Base-by-base conservation (phyloP, 2,888 invertebrate genomes). In the Elysia crispata region DNA sequence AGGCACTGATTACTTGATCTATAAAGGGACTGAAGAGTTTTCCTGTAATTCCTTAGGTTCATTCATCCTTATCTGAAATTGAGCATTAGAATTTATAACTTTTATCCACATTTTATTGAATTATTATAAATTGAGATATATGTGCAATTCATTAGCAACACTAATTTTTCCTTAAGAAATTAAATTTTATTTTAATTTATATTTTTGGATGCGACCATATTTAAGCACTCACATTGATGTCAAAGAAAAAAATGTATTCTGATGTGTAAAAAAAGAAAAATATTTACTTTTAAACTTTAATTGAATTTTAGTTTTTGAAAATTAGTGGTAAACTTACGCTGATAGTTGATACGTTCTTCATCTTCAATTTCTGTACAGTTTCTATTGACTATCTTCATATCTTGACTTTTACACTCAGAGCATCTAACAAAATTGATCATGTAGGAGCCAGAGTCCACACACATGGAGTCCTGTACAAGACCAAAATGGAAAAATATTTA, bases 361-460 rank as follows among this genome's bases (percentile, higher is more conserved):
- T 86, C 87, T 69, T 88, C 87, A 57, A 86, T 83, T 67, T 86
- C 87, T 25, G 83, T 81, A 62, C 80, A 80, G 8, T 80, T 74
- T 77, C 86, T 82, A 81, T 90, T 88, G 20, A 82, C 82, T 49
- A 86, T 81, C 33, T 81, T 78, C 0, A 90, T 54, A 23, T 74
- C 79, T 41, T 85, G 86, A 41, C 82, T 84, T 13, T 87, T 82
- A 83, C 91, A 91, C 33, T 87, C 75, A 25, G 80, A 77, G 83
- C 91, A 91, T 15, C 86, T 86, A 31, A 82, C 81, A 83, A 85
- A 90, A 81, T 91, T 90, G 67, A 86, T 69, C 83, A 90, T 83
- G 79, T 89, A 90, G 8, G 89, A 87, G 20, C 91, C 91, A 76
- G 82, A 88, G 57, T 91, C 91, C 18, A 90, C 79, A 76, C 91